phyloP scores from a whole-genome alignment of 2,113 vertebrate genomes.

The Porphyrio hochstetteri region DNA sequence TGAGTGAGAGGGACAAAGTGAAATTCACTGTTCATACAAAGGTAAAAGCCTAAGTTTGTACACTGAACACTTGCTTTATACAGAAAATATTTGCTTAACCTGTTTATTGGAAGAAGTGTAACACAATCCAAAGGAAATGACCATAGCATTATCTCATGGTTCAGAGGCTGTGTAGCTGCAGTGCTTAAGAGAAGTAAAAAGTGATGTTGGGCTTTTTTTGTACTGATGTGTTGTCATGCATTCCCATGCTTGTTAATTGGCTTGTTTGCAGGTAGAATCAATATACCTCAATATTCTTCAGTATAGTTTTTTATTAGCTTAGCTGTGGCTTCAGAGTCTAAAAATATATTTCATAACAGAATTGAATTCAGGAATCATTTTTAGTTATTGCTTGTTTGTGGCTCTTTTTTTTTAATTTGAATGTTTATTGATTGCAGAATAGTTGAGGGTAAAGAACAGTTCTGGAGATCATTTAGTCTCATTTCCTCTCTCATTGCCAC shows the following conservation, averaged over 20 bases:
- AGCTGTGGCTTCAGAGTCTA: not conserved
- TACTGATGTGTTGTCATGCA: not conserved
- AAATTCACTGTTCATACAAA: constrained; percentile 99
- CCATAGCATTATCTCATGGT: not conserved
- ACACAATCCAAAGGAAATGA: not conserved
- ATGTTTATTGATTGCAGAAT: not conserved
- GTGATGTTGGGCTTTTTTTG: not conserved
- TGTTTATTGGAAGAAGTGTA: not conserved
- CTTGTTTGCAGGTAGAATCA: not conserved
- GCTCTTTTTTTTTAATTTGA: not conserved
- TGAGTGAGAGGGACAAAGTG: constrained; percentile 98
- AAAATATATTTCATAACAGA: not conserved
- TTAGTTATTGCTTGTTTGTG: not conserved
- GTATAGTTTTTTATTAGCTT: not conserved
- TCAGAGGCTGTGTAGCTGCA: not conserved
- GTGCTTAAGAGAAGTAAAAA: not conserved
- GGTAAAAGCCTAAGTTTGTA: constrained; percentile 76
- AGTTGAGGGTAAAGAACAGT: not conserved
- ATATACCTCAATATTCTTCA: not conserved
- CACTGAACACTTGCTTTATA: not conserved
- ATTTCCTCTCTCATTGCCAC: not conserved
- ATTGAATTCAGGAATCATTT: not conserved
- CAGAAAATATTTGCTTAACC: not conserved
- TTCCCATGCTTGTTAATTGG: not conserved
- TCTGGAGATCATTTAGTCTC: not conserved